Conservation (phyloP, 2,888 invertebrate species). For the Ophioninae sp. region DNA sequence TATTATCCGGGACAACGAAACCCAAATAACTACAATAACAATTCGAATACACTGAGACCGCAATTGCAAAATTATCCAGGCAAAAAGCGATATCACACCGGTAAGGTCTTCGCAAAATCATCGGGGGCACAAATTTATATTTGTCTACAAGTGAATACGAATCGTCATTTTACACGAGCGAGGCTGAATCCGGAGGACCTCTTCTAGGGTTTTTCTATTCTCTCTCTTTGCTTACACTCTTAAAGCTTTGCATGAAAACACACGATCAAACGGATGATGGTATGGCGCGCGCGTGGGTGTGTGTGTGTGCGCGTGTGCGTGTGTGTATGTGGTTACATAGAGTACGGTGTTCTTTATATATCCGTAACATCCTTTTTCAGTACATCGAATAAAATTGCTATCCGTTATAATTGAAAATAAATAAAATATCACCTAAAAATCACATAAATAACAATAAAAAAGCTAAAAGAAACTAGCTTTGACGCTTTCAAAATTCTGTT, state of each 20-base stretch:
- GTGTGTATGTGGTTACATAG: too few species aligned
- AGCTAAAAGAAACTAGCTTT: too few species aligned
- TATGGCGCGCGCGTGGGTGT: too few species aligned
- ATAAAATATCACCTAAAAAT: too few species aligned
- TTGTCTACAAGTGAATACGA: background rate
- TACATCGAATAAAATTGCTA: too few species aligned
- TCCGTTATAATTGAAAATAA: too few species aligned
- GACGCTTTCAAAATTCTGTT: too few species aligned
- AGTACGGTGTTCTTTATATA: too few species aligned
- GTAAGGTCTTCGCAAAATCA: constrained; percentile 64
- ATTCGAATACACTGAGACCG: constrained; percentile 68
- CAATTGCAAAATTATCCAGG: constrained; percentile 76
- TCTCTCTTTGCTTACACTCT: constrained; percentile 15
- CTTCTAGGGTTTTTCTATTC: constrained; percentile 18
- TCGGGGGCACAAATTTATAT: background rate
- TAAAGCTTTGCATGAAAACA: constrained; percentile 30
- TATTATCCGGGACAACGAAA: constrained; percentile 73
- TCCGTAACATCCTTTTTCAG: too few species aligned
- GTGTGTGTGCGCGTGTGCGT: too few species aligned
- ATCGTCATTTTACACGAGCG: background rate
- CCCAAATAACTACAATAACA: constrained; percentile 59
- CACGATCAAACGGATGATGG: background rate
- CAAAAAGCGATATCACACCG: constrained; percentile 76
- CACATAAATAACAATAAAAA: too few species aligned
- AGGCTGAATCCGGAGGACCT: constrained; percentile 53